Conservation (phyloP, 2,113 vertebrate genomes). For the Xerus inauris region DNA sequence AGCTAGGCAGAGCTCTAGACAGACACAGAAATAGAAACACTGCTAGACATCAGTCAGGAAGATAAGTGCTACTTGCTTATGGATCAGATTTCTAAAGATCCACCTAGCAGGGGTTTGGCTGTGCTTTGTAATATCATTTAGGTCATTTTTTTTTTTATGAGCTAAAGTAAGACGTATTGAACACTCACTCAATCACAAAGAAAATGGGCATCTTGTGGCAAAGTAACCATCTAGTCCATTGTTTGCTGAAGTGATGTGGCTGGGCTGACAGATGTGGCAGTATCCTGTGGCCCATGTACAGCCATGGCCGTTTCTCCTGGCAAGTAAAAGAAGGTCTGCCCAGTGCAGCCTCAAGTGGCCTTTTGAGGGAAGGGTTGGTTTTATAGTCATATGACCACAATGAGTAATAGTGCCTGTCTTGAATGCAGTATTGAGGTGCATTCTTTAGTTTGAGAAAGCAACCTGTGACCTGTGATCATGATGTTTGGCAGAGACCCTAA, state of each 20-base stretch:
- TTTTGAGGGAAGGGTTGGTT: not conserved
- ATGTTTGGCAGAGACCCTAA: not conserved
- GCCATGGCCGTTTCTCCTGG: not conserved
- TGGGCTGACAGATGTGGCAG: not conserved
- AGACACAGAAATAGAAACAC: slow-evolving; percentile 69
- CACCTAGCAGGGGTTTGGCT: slow-evolving; percentile 46
- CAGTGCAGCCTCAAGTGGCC: not conserved
- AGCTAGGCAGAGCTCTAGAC: slow-evolving; percentile 27
- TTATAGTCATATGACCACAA: not conserved
- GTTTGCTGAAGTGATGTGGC: not conserved
- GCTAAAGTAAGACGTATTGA: not conserved
- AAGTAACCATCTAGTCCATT: not conserved
- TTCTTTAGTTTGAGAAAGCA: not conserved
- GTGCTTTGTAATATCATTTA: slow-evolving; percentile 31
- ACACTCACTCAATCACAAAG: not conserved
- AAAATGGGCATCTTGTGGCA: not conserved
- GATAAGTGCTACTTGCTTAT: not conserved
- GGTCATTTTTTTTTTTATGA: slow-evolving; percentile 24
- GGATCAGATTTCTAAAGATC: slow-evolving; percentile 56
- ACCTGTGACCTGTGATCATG: not conserved
- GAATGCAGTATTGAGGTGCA: not conserved
- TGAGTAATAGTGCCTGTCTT: not conserved
- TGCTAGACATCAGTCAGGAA: slow-evolving; percentile 62
- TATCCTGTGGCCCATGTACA: not conserved
- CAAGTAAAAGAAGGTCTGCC: not conserved